Percentiles rank a stretch among this genome's conserved stretches.
phyloP scores from a whole-genome alignment of 2,113 vertebrate species.

The Aplodontia rufa region DNA sequence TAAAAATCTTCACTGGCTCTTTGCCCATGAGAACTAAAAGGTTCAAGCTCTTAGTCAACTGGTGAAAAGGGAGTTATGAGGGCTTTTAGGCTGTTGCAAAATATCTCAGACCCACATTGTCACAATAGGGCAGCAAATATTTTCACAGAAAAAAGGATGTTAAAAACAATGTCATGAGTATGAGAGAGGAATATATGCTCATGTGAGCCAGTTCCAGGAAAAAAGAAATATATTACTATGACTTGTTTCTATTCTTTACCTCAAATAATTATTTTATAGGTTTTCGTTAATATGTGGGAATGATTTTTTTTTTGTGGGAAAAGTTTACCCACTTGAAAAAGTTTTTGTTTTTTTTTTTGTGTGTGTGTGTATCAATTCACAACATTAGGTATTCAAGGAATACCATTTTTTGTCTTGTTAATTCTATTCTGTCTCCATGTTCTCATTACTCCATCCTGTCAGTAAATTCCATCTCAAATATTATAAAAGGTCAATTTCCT shows the following conservation, averaged over 20 bases:
- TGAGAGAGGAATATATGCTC: neutral
- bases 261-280: neutral
- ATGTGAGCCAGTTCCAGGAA: neutral
- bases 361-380: neutral
- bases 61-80: neutral
- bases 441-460: neutral
- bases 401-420: neutral
- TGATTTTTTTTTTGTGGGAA: neutral
- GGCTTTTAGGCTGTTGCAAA: conserved; percentile 34
- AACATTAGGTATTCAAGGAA: neutral
- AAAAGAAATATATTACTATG: neutral
- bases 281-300: neutral
- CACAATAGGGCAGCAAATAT: neutral
- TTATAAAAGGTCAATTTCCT: neutral
- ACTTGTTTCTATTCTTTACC: neutral
- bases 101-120: neutral
- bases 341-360: neutral
- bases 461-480: neutral
- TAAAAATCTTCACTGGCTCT: conserved; percentile 1
- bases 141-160: neutral
- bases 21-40: neutral
- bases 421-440: neutral
- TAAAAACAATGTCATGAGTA: neutral
- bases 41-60: conserved; percentile 14
- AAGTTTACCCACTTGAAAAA: neutral